These are phyloP conservation scores for Drosophila orena DNA, from an alignment of 1,140 invertebrate genomes.

Conservation along the genomic window DNA sequence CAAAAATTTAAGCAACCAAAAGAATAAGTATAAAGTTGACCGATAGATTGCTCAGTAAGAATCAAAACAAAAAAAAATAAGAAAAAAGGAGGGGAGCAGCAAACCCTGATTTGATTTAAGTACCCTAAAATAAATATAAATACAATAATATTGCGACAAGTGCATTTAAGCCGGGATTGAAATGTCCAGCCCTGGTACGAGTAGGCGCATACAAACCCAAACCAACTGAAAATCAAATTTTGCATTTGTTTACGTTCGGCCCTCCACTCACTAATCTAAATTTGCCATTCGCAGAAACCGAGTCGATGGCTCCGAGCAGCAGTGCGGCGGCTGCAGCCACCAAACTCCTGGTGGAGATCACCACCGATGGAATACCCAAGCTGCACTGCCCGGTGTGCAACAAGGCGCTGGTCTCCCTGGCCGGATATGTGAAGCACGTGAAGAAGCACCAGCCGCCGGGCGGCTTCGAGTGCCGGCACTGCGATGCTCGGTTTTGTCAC, in stretches of 20 bases:
- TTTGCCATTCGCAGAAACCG: slow-evolving; percentile 22
- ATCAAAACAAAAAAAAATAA: too few relatives aligned
- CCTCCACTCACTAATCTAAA: not conserved
- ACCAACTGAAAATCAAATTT: slow-evolving; percentile 30
- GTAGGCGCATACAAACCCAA: slow-evolving; percentile 33
- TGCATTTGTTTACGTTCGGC: slow-evolving; percentile 52
- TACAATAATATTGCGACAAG: not conserved
- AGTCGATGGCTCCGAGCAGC: slow-evolving; percentile 44
- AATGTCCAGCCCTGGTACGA: slow-evolving; percentile 20
- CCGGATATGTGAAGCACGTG: slow-evolving; percentile 82
- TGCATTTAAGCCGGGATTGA: slow-evolving; percentile 1
- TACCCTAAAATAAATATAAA: not conserved
- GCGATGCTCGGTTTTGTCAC: slow-evolving; percentile 64
- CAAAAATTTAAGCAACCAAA: too few relatives aligned
- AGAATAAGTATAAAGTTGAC: too few relatives aligned
- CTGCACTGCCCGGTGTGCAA: slow-evolving; percentile 80
- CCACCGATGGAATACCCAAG: slow-evolving; percentile 77
- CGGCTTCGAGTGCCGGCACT: slow-evolving; percentile 73
- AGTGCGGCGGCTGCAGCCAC: slow-evolving; percentile 33
- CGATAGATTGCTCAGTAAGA: too few relatives aligned
- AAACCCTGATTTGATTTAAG: too few relatives aligned
- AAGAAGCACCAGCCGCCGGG: slow-evolving; percentile 81
- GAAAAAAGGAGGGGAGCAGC: too few relatives aligned
- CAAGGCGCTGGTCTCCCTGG: slow-evolving; percentile 72
- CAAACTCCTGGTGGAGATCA: slow-evolving; percentile 77